Percentiles rank a stretch among this genome's conserved stretches.
These are phyloP conservation scores for Collichthys lucidus DNA, from an alignment of 2,113 vertebrate species.

Conservation along the genomic window DNA sequence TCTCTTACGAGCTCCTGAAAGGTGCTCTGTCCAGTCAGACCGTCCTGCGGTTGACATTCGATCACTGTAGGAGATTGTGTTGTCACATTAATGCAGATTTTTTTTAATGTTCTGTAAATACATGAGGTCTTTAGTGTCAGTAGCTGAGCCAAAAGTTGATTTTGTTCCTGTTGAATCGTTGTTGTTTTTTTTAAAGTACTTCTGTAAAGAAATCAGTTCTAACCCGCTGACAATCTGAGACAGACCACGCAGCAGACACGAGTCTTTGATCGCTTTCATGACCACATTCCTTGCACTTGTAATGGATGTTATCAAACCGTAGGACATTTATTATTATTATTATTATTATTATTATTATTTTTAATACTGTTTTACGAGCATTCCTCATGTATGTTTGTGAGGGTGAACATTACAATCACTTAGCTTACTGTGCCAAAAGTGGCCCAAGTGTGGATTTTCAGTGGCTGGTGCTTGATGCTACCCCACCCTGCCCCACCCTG, in stretches of 20 bases:
- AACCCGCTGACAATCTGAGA: constrained; percentile 46
- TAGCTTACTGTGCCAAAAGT: constrained; percentile 59
- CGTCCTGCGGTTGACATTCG: not conserved
- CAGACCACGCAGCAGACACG: not conserved
- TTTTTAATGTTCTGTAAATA: constrained; percentile 8
- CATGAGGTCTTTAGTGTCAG: constrained; percentile 23
- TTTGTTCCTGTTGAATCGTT: not conserved
- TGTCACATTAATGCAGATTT: constrained; percentile 13
- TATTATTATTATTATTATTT: not conserved
- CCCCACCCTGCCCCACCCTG: too few relatives aligned
- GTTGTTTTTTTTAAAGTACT: not conserved
- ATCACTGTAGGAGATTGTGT: constrained; percentile 5
- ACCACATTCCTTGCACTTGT: constrained; percentile 52
- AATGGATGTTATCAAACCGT: constrained; percentile 20
- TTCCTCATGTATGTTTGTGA: constrained; percentile 19
- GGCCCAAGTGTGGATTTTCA: constrained; percentile 34
- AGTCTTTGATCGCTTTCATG: not conserved
- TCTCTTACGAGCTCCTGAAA: constrained; percentile 5
- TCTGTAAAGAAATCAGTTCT: not conserved
- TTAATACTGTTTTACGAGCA: constrained; percentile 7
- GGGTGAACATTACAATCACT: constrained; percentile 4
- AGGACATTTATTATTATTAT: not conserved
- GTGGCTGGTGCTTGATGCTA: constrained; percentile 54
- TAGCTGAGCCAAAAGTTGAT: constrained; percentile 27
- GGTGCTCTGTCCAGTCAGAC: constrained; percentile 9